Conservation (phyloP, 2,113 vertebrate species). For the Oxyruncus cristatus region DNA sequence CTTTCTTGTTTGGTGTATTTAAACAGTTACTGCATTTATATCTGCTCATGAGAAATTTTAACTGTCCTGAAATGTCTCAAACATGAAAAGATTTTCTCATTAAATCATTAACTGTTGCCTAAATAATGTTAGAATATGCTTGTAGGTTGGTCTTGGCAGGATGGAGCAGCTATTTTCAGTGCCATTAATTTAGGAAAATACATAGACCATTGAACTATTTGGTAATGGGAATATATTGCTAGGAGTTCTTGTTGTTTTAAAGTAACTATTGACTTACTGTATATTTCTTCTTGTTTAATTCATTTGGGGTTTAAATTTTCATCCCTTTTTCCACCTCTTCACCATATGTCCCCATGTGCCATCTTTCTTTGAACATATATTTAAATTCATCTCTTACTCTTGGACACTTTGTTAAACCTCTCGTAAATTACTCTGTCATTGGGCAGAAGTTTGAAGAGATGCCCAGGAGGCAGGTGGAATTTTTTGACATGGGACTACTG, state of each 20-base stretch:
- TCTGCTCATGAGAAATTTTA: not conserved
- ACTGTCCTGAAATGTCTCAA: accelerated
- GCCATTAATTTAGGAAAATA: not conserved
- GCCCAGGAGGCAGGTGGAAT: not conserved
- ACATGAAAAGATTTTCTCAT: not conserved
- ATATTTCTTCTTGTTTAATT: not conserved
- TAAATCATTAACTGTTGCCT: not conserved
- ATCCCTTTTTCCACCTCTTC: not conserved
- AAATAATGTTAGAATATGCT: not conserved
- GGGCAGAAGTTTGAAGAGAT: not conserved
- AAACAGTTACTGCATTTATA: not conserved
- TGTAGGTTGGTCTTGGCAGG: not conserved
- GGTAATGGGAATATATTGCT: not conserved
- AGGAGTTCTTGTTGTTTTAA: not conserved
- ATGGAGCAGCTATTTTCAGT: not conserved
- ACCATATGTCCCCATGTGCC: accelerated
- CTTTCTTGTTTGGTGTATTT: not conserved
- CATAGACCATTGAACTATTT: not conserved
- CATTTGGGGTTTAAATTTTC: not conserved
- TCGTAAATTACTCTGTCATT: not conserved
- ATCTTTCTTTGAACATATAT: not conserved
- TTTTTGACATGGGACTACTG: not conserved
- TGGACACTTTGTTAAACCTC: not conserved
- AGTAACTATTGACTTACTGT: not conserved
- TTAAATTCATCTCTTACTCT: not conserved